phyloP scores from a whole-genome alignment of 2,797 vertebrate species.

The Lepus oiostolus region DNA sequence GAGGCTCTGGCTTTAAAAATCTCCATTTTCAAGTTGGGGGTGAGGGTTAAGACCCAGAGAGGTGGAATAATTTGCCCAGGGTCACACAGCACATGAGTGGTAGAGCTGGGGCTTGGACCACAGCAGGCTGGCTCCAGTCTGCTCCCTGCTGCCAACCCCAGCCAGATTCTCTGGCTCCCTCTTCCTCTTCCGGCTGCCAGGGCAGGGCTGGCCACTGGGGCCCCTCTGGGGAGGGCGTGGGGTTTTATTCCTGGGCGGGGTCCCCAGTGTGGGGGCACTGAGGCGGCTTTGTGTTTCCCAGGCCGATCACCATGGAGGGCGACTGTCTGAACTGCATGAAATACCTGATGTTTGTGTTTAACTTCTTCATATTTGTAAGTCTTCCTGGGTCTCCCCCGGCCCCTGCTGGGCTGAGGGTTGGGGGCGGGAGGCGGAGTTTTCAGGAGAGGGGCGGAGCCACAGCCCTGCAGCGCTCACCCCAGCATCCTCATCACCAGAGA shows the following conservation, averaged over 20 bases:
- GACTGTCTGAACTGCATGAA: constrained; percentile 98
- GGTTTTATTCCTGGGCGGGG: too few species aligned
- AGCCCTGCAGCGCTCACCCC: too few species aligned
- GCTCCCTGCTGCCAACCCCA: neutral
- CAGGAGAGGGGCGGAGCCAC: too few species aligned
- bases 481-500: too few species aligned
- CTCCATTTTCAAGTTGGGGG: neutral
- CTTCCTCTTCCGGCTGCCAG: too few species aligned
- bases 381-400: constrained; percentile 61
- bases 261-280: neutral
- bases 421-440: too few species aligned
- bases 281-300: constrained; percentile 83
- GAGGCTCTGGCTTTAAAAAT: neutral
- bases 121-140: too few species aligned
- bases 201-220: rapidly evolving
- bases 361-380: constrained; percentile 98
- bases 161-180: rapidly evolving
- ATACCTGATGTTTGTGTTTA: constrained; percentile 98
- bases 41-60: neutral
- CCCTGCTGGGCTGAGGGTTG: neutral
- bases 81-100: neutral
- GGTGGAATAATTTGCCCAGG: neutral
- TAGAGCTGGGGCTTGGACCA: neutral
- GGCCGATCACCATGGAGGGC: constrained; percentile 93
- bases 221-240: too few species aligned